Evolutionary conservation across 2,113 vertebrate species (phyloP).

Genomic region (Uria aalge): DNA sequence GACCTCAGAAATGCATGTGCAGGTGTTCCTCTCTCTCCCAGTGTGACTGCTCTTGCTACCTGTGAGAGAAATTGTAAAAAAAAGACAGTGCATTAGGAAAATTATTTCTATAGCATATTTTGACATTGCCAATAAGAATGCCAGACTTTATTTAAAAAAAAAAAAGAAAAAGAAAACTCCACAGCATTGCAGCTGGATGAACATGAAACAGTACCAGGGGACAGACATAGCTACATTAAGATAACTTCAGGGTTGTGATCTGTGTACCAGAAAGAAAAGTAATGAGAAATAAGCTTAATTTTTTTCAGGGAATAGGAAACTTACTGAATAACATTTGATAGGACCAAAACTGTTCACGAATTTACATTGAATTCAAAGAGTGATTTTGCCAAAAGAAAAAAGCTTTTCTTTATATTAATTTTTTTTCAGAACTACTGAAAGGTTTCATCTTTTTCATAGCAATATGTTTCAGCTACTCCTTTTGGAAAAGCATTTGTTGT

Average conservation of each 20-base stretch:
- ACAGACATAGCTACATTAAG: neutral
- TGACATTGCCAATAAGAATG: neutral
- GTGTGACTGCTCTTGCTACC: neutral
- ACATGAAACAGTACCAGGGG: neutral
- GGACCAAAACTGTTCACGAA: neutral
- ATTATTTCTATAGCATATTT: neutral
- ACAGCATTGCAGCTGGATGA: neutral
- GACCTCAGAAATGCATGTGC: neutral
- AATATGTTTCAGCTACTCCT: neutral
- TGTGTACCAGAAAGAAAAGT: neutral
- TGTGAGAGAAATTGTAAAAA: neutral
- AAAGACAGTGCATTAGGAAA: neutral
- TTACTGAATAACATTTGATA: neutral
- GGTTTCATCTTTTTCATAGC: neutral
- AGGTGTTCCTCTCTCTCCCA: neutral
- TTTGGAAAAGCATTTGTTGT: neutral
- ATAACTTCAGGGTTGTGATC: neutral
- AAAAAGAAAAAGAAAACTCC: neutral
- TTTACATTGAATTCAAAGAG: neutral
- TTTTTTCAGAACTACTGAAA: neutral
- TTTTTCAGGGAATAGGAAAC: neutral
- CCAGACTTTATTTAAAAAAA: neutral
- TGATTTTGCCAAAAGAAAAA: neutral
- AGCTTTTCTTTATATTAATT: accelerated
- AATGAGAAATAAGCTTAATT: neutral